phyloP scores from a whole-genome alignment of 2,797 vertebrate species.

The Fratercula arctica region DNA sequence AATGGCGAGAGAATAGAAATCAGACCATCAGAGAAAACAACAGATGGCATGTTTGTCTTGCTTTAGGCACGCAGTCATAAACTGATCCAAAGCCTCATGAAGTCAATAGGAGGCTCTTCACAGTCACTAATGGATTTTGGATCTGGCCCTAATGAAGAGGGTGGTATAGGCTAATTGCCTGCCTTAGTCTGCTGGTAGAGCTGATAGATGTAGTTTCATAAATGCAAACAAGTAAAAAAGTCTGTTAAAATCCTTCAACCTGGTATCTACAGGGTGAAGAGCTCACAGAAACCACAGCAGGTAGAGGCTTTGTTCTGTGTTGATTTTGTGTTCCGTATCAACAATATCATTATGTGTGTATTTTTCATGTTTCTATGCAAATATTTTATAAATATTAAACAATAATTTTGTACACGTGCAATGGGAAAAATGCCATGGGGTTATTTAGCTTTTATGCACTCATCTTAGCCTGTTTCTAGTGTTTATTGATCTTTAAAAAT shows the following conservation, averaged over 20 bases:
- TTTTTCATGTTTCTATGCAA: neutral
- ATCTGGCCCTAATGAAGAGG: neutral
- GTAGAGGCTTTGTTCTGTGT: neutral
- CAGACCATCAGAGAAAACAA: neutral
- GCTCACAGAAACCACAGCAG: neutral
- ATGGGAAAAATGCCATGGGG: neutral
- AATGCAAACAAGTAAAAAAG: neutral
- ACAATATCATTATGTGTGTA: neutral
- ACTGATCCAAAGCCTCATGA: neutral
- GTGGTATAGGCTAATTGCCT: neutral
- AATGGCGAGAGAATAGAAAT: neutral
- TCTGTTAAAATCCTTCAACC: neutral
- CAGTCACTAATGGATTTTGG: slow-evolving; percentile 31
- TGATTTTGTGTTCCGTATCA: neutral
- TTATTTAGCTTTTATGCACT: slow-evolving; percentile 21
- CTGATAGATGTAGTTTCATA: neutral
- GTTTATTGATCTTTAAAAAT: slow-evolving; percentile 7
- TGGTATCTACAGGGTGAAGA: neutral
- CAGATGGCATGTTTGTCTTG: slow-evolving; percentile 8
- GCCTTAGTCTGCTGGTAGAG: neutral
- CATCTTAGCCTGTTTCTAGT: neutral
- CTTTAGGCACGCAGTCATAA: neutral
- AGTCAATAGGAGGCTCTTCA: slow-evolving; percentile 17
- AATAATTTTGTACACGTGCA: neutral
- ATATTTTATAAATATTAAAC: neutral